phyloP scores from a whole-genome alignment of 1,140 invertebrate genomes.

The Macrotrachela quadricornifera region DNA sequence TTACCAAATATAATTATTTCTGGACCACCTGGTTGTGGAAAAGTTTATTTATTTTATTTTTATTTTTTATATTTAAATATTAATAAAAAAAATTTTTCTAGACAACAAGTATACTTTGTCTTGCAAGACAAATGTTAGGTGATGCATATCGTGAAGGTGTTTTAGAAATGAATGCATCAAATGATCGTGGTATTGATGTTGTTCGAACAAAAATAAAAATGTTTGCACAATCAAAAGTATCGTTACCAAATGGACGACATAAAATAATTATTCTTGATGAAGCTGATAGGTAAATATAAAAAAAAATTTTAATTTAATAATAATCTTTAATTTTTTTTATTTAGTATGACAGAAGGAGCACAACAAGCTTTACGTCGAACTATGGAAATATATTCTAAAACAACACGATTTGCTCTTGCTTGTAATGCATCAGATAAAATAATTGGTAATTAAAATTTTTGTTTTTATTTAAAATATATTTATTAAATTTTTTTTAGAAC shows the following conservation, averaged over 20 bases:
- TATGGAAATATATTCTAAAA: constrained; percentile 94
- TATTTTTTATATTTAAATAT: no score
- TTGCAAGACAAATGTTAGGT: constrained; percentile 64
- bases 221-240: constrained; percentile 90
- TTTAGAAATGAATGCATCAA: constrained; percentile 86
- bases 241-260: constrained; percentile 51
- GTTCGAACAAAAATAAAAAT: constrained; percentile 95
- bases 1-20: constrained; percentile 70
- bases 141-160: constrained; percentile 66
- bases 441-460: constrained; percentile 39
- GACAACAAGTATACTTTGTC: constrained; percentile 87
- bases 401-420: constrained; percentile 87
- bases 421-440: constrained; percentile 98
- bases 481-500: constrained; percentile 38
- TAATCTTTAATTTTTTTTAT: no score
- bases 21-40: neutral
- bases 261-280: constrained; percentile 98
- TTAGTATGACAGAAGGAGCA: constrained; percentile 80
- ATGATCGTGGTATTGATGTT: constrained; percentile 86
- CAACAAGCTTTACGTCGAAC: constrained; percentile 86
- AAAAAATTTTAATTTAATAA: no score
- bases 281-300: constrained; percentile 50
- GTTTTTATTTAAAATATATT: neutral
- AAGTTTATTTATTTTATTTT: neutral
- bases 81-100: no score